phyloP scores from a whole-genome alignment of 2,797 vertebrate species.

The Pantherophis alleghaniensis region DNA sequence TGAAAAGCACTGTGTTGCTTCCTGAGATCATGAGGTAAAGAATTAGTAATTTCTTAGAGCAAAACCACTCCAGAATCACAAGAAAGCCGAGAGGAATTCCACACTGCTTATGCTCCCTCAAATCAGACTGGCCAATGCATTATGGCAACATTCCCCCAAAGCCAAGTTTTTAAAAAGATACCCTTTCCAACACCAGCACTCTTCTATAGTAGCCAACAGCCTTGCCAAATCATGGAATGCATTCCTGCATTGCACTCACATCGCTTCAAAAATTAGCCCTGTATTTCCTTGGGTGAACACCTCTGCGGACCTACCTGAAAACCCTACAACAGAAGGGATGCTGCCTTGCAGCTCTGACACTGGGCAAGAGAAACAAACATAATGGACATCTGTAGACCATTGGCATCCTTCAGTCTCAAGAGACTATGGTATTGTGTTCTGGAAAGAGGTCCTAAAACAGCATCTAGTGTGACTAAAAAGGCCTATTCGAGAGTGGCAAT shows the following conservation, averaged over 20 bases:
- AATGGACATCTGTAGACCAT: neutral
- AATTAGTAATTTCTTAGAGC: neutral
- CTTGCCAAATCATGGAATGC: neutral
- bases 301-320: neutral
- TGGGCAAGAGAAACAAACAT: neutral
- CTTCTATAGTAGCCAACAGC: neutral
- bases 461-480: no score
- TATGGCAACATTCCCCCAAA: neutral
- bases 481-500: no score
- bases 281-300: neutral
- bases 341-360: neutral
- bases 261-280: neutral
- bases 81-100: neutral
- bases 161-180: constrained; percentile 5
- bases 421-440: no score
- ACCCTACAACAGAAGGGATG: neutral
- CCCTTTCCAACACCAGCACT: neutral
- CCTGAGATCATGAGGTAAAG: neutral
- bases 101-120: neutral
- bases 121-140: neutral
- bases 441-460: no score
- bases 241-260: neutral
- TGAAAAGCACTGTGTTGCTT: constrained; percentile 26
- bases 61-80: neutral
- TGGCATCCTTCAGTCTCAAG: no score